Evolutionary conservation across 2,888 invertebrate species (phyloP), one percentile per base, ranked within the genome.

Genomic region (Hypomecis atomaria): DNA sequence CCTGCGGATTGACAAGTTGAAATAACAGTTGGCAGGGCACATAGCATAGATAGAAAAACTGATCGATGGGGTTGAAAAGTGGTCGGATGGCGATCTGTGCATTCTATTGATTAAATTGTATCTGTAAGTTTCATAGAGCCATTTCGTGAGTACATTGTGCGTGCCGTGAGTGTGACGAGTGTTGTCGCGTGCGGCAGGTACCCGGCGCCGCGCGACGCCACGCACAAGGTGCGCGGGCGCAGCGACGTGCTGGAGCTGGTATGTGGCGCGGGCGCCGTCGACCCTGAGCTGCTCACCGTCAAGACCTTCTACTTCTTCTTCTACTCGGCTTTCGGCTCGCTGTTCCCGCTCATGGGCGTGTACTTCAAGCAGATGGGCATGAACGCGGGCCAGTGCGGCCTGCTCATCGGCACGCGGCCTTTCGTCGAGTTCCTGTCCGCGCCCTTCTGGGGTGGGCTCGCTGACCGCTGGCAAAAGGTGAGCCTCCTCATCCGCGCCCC

Each of bases 351-450:
- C 67, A 97, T 99, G 96, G 99, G 99, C 43, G 98, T 99, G 50
- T 99, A 99, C 92, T 99, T 99, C 94, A 99, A 99, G 93, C 99
- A 99, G 93, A 96, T 99, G 96, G 99, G 99, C 66, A 99, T 99
- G 98, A 99, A 99, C 89, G 98, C 99, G 0, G 96, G 97, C 13
- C 99, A 99, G 86, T 97, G 98, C 81, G 99, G 99, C 6, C 93
- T 98, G 62, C 94, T 98, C n/a, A 97, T 99, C 76, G 99, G 99
- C 36, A 96, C 98, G 75, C 94, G 99, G 68, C 99, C 99, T 0
- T 98, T 99, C 85, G 97, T 99, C 53, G 99, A 99, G 90, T 99
- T 99, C 88, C 93, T 99, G 59, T 97, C 98, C 61, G 99, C 98
- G 0, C 99, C 99, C 0, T 99, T 99, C 87, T 99, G 99, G 99